Conservation (phyloP, 2,888 invertebrate genomes). For the Gryllus longicercus region DNA sequence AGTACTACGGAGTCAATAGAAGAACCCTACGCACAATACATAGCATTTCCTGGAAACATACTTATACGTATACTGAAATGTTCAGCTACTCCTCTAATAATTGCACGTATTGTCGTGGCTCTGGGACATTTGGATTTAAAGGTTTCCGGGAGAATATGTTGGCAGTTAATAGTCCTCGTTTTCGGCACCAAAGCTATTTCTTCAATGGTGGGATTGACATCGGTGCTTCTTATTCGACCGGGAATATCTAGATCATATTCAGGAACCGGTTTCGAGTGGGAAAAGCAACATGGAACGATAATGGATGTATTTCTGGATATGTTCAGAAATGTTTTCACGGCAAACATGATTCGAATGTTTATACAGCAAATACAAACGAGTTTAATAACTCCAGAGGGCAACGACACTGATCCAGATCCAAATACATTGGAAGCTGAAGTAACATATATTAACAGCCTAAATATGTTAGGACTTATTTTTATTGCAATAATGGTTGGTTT, state of each 20-base stretch:
- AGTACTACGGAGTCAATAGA: too few relatives aligned
- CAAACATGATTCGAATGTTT: neutral
- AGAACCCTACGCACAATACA: neutral
- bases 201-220: too few relatives aligned
- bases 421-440: too few relatives aligned
- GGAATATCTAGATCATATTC: neutral
- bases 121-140: neutral
- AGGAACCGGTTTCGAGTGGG: neutral
- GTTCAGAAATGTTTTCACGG: neutral
- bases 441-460: neutral
- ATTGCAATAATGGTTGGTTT: neutral
- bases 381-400: neutral
- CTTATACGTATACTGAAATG: neutral
- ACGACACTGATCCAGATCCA: neutral
- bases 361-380: neutral
- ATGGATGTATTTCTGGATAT: neutral
- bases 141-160: neutral
- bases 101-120: neutral
- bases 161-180: neutral
- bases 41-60: neutral
- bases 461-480: neutral
- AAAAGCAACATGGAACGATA: neutral
- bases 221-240: neutral
- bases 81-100: neutral
- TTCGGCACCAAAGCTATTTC: neutral